phyloP scores from a whole-genome alignment of 1,140 invertebrate species.

The Ceratina calcarata region DNA sequence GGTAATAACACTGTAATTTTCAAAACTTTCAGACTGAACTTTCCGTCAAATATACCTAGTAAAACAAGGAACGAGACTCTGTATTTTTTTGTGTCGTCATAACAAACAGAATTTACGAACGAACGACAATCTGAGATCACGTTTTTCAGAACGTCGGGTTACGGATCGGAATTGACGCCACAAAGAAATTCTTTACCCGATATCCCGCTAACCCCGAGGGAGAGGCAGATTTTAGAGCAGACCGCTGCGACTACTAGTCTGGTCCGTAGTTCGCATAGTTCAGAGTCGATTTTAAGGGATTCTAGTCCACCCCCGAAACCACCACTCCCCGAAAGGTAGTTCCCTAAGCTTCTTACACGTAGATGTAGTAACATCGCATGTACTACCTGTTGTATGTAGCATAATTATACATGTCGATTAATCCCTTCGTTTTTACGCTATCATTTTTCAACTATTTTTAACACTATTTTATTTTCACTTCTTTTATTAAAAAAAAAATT shows the following conservation, averaged over 20 bases:
- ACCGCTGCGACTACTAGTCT: constrained; percentile 80
- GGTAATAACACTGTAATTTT: constrained; percentile 59
- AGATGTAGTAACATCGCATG: constrained; percentile 2
- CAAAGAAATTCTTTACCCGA: constrained; percentile 88
- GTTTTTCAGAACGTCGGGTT: constrained; percentile 74
- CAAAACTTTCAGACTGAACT: not conserved
- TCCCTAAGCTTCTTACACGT: constrained; percentile 19
- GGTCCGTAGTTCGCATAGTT: constrained; percentile 87
- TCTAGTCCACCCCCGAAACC: constrained; percentile 91
- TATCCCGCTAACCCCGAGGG: constrained; percentile 90
- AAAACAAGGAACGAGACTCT: not conserved
- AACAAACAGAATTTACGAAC: not conserved
- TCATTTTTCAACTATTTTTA: too few relatives aligned
- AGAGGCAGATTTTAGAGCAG: constrained; percentile 86
- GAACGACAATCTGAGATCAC: constrained; percentile 17
- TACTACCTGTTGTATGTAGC: not conserved
- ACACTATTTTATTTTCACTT: too few relatives aligned
- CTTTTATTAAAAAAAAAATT: not conserved
- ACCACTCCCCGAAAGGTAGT: constrained; percentile 87
- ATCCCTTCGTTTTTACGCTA: too few relatives aligned
- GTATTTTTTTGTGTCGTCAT: constrained; percentile 25
- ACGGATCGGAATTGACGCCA: constrained; percentile 75
- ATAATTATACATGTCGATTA: too few relatives aligned
- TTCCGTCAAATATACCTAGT: not conserved
- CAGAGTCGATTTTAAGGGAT: constrained; percentile 86